Base-by-base conservation (phyloP, 1,140 invertebrate genomes). In the Danaus melanippus region DNA sequence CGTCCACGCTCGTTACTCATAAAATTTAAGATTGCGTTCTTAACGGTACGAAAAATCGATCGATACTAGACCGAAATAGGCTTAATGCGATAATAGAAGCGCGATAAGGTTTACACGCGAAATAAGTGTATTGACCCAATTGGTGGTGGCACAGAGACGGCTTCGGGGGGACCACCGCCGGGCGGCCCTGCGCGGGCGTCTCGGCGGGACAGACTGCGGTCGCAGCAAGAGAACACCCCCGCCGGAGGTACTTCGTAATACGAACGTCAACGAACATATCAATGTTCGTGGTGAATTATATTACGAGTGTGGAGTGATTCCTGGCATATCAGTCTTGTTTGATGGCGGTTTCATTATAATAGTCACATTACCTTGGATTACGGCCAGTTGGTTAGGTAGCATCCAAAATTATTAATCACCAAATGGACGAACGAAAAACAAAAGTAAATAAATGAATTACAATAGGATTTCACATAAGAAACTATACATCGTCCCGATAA, bases 81-180 rank as follows among this genome's bases (percentile, higher is more conserved):
- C 71, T 81, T 84, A 84, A 78, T 73, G 77, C 79, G 81, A 86
- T 84, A 84, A 84, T 79, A 62, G 69, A 73, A 76, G 67, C 67
- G 69, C 79, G 81, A 86, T 84, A 86, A 84, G 74, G 71, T 64
- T 60, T 74, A 76, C 79, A 86, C 80, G 81, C 78, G 76, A 86
- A 32, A 84, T 79, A 77, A 72, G 79, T 79, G 67, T 84, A 71
- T 79, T 82, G 79, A 84, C 79, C 79, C 79, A 79, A 70, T 74
- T 71, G 62, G 60, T 67, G 67, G 21, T 64, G 66, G 74, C 78
- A 74, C 74, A 61, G 49, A 63, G 74, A 79, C 66, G 83, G 80
- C 83, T 84, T 86, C 79, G 60, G 62, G 58, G 54, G 69, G 78
- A 74, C 77, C 77, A n/a, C 76, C 71, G 74, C 63, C 63, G 67